Evolutionary conservation across 2,888 invertebrate genomes (phyloP).

Genomic region (Archips xylosteana): DNA sequence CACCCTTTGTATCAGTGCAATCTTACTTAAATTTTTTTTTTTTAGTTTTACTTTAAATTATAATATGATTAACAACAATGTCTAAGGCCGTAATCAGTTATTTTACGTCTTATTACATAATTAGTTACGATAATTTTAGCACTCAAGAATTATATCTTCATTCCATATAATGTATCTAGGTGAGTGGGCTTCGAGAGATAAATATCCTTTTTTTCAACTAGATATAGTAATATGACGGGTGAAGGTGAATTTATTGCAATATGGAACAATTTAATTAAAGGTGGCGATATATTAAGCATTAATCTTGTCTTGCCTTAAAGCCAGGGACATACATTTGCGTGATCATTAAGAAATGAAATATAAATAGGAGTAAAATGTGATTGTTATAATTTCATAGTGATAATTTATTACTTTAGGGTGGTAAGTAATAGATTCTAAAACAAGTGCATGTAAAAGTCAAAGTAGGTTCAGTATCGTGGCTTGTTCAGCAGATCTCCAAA

Average conservation of each 20-base stretch:
- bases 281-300: constrained; percentile 28
- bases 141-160: constrained; percentile 15
- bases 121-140: constrained; percentile 35
- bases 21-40: not conserved
- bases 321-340: not conserved
- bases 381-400: not conserved
- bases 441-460: too few relatives aligned
- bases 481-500: too few relatives aligned
- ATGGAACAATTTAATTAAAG: constrained; percentile 38
- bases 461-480: too few relatives aligned
- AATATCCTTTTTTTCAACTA: constrained; percentile 23
- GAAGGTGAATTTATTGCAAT: constrained; percentile 23
- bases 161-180: constrained; percentile 5
- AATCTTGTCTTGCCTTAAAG: constrained; percentile 24
- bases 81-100: not conserved
- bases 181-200: constrained; percentile 8
- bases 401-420: too few relatives aligned
- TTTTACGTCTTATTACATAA: constrained; percentile 29
- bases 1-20: not conserved
- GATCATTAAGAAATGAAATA: not conserved
- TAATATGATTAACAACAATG: constrained; percentile 14
- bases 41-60: not conserved
- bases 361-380: not conserved
- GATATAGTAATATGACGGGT: constrained; percentile 30
- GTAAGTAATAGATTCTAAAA: too few relatives aligned